phyloP scores from a whole-genome alignment of 2,113 vertebrate species.

The Epinephelus lanceolatus region DNA sequence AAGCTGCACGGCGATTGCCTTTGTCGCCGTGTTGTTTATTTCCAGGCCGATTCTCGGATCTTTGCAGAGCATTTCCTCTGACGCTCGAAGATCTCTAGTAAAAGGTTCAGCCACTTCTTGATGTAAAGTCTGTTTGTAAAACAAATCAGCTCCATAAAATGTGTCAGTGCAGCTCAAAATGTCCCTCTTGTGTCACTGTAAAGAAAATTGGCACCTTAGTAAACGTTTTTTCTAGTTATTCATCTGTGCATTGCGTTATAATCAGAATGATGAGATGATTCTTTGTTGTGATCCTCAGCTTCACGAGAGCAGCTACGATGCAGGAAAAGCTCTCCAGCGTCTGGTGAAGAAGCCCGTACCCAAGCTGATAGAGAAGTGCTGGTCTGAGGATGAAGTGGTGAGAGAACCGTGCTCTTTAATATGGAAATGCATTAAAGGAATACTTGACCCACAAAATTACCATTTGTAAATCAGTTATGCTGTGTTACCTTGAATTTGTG shows the following conservation, averaged over 20 bases:
- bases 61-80: conserved; percentile 27
- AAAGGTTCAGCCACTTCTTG: conserved; percentile 25
- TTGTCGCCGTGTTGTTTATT: conserved; percentile 48
- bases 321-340: conserved; percentile 97
- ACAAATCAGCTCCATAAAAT: conserved; percentile 1
- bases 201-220: background rate
- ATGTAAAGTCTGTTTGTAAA: background rate
- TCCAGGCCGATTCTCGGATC: conserved; percentile 15
- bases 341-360: conserved; percentile 98
- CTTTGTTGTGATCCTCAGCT: conserved; percentile 83
- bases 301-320: conserved; percentile 97
- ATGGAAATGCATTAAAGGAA: background rate
- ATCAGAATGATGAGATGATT: background rate
- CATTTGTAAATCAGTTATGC: too few relatives aligned
- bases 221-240: background rate
- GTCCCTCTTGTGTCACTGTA: background rate
- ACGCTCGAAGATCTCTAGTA: conserved; percentile 24
- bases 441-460: too few relatives aligned
- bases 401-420: conserved; percentile 68
- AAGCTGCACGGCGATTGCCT: conserved; percentile 45
- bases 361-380: conserved; percentile 98
- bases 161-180: background rate
- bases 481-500: too few relatives aligned
- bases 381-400: conserved; percentile 99
- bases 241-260: background rate